These are phyloP conservation scores for Magallana angulata DNA, from an alignment of 1,140 invertebrate species.

Conservation along the genomic window DNA sequence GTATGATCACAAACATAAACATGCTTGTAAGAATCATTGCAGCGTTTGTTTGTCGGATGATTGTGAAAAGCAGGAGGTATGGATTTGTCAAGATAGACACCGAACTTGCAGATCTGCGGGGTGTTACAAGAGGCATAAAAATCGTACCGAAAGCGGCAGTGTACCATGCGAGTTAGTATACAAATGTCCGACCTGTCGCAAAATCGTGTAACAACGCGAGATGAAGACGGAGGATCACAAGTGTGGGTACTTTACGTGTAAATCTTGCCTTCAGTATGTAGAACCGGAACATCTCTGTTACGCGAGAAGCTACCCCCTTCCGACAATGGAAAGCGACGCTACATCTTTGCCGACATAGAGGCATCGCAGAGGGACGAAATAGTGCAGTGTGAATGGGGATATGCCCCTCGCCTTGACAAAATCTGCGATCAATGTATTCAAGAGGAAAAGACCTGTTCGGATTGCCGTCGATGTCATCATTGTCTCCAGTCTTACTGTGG, in stretches of 20 bases:
- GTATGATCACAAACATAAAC: constrained; percentile 35
- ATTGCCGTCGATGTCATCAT: constrained; percentile 27
- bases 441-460: not conserved
- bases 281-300: constrained; percentile 43
- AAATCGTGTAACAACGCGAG: constrained; percentile 13
- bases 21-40: constrained; percentile 36
- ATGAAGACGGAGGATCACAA: constrained; percentile 41
- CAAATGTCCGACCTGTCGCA: constrained; percentile 43
- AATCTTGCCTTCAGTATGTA: constrained; percentile 32
- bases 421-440: not conserved
- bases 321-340: not conserved
- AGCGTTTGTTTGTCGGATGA: constrained; percentile 12
- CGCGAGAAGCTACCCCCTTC: not conserved
- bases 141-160: not conserved
- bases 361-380: constrained; percentile 44
- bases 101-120: constrained; percentile 37
- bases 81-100: constrained; percentile 23
- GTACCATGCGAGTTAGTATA: constrained; percentile 44
- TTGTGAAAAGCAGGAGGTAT: not conserved
- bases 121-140: constrained; percentile 34
- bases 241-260: constrained; percentile 47
- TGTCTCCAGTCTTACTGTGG: constrained; percentile 47
- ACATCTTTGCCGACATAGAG: constrained; percentile 53
- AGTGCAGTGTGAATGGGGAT: constrained; percentile 32
- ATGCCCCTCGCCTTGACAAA: not conserved